Evolutionary conservation across 2,888 invertebrate genomes (phyloP).

Genomic region (Lydus trimaculatus): DNA sequence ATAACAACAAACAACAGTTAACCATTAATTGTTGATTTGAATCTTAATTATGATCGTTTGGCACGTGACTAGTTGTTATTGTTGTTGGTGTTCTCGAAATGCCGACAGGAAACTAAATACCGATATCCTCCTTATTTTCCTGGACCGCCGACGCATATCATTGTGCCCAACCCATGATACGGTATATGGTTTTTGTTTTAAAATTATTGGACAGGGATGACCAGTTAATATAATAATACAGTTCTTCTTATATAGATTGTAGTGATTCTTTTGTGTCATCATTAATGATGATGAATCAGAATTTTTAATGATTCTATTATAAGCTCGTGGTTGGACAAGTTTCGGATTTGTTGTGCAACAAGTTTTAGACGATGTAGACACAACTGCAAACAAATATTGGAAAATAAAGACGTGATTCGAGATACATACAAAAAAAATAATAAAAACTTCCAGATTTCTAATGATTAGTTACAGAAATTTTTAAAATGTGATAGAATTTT

Average conservation of each 20-base stretch:
- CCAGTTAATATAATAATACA: constrained; percentile 1
- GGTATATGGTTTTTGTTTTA: constrained; percentile 36
- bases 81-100: constrained; percentile 9
- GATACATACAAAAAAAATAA: no score
- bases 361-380: no score
- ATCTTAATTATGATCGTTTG: constrained; percentile 10
- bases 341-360: not conserved
- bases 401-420: no score
- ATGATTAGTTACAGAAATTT: no score
- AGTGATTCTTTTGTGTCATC: not conserved
- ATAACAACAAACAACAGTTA: not conserved
- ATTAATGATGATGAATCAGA: not conserved
- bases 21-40: constrained; percentile 7
- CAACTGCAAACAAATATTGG: no score
- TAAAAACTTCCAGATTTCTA: no score
- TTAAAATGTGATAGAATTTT: no score
- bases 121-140: constrained; percentile 44
- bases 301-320: not conserved
- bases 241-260: not conserved
- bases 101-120: constrained; percentile 42
- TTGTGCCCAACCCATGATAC: constrained; percentile 36
- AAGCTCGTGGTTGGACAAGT: not conserved
- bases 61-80: constrained; percentile 10
- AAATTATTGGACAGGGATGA: constrained; percentile 16
- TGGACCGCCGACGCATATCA: constrained; percentile 42